Evolutionary conservation across 2,113 vertebrate species (phyloP), one percentile per base, ranked within the genome.

Genomic region (Onychorhynchus coronatus): DNA sequence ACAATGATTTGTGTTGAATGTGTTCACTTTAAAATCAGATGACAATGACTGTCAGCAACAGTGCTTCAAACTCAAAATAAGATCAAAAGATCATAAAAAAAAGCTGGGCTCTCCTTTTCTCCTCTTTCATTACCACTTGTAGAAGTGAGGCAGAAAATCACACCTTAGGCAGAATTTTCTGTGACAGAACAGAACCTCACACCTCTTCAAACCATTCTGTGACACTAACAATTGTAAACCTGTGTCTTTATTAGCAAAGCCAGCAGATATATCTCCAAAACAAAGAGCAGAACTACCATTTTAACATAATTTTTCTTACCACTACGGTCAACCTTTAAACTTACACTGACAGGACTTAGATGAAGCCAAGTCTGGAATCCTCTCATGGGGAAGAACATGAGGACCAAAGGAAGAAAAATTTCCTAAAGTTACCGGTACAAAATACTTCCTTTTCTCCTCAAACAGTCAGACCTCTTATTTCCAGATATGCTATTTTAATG

Each of bases 1-100:
- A 85, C 19, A 56, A 53, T n/a, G 30, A 21, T 74, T 52, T 16
- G 21, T 61, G 22, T 71, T 88, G 88, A 59, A 80, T 80, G 85
- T 73, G 31, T 70, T 85, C 62, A 53, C 67, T 88, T 85, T 68
- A 89, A 92, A 97, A 95, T 90, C 41, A 91, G 62, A 85, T 63
- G 2, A 89, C 49, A 12, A 75, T 62, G 37, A 67, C 47, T 90
- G 46, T 47, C 65, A 89, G 21, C 1, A 0, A 50, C 49, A 85
- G 33, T 46, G 41, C 59, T 91, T 81, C 89, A 86, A 95, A 76
- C 39, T 56, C 46, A 91, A 47, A 52, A 41, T 35, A 81, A 80
- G 56, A 91, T 74, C 68, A 92, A 50, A 52, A 80, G 56, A 91
- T 72, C 61, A 81, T 58, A 73, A 88, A 90, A 82, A 37, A 88